Conservation (phyloP, 2,797 vertebrate genomes). For the Mormyrus proboscirostris region DNA sequence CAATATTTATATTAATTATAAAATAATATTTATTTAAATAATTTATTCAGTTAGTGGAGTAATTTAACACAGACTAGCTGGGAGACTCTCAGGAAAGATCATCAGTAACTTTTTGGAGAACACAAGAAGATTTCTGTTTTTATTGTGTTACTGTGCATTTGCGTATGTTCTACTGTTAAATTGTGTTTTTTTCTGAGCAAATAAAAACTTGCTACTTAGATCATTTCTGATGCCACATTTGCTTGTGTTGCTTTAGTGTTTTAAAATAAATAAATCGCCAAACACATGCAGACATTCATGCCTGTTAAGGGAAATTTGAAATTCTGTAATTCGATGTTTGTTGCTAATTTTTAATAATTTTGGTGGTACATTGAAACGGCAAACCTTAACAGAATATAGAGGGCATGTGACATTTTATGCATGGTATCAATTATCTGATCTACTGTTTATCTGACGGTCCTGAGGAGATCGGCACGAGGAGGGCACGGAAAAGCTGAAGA, state of each 20-base stretch:
- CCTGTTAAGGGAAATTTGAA: not conserved
- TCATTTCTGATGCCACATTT: not conserved
- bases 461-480: not conserved
- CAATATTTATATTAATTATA: not conserved
- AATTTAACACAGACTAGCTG: not conserved
- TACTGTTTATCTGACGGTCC: not conserved
- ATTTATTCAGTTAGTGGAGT: not conserved
- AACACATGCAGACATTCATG: not conserved
- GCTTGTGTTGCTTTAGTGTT: not conserved
- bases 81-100: not conserved
- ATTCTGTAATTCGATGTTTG: not conserved
- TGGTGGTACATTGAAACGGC: not conserved
- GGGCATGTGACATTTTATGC: not conserved
- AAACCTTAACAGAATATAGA: not conserved
- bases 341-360: not conserved
- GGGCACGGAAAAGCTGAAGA: not conserved
- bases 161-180: not conserved
- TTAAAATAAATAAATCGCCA: not conserved
- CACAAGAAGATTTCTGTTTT: not conserved
- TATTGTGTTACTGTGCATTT: not conserved
- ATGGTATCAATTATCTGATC: not conserved
- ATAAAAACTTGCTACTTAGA: not conserved
- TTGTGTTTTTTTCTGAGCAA: not conserved
- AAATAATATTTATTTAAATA: not conserved
- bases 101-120: not conserved